phyloP scores from a whole-genome alignment of 2,113 vertebrate species.

The Calcarius ornatus region DNA sequence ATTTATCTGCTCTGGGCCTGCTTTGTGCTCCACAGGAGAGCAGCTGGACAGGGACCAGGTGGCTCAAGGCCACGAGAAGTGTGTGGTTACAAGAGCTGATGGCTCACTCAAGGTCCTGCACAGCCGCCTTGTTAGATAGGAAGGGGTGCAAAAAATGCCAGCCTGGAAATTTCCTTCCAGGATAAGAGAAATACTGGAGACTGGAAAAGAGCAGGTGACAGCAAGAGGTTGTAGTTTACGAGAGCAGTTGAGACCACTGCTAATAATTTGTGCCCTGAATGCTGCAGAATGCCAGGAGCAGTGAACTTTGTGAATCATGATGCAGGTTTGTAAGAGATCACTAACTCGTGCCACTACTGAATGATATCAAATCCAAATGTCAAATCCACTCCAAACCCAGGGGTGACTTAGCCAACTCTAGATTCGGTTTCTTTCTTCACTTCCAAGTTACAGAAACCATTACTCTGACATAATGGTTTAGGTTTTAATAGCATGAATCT shows the following conservation, averaged over 20 bases:
- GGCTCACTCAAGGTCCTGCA: not conserved
- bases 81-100: not conserved
- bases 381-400: not conserved
- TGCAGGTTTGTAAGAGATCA: not conserved
- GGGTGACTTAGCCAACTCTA: not conserved
- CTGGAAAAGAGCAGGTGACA: not conserved
- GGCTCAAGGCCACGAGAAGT: fast-evolving
- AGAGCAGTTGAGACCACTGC: not conserved
- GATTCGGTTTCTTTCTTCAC: not conserved
- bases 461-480: not conserved
- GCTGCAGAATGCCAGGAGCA: not conserved
- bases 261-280: not conserved
- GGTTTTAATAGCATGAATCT: not conserved
- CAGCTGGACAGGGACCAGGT: not conserved
- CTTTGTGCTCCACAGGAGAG: not conserved
- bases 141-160: not conserved
- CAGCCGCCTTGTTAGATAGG: fast-evolving
- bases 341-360: not conserved
- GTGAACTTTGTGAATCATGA: not conserved
- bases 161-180: not conserved
- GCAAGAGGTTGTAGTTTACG: not conserved
- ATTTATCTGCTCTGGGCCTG: not conserved
- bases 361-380: not conserved
- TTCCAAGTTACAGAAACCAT: slow-evolving; percentile 3
- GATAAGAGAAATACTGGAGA: not conserved